Evolutionary conservation across 2,888 invertebrate genomes (phyloP), one percentile per base, ranked within the genome.

Genomic region (Tricholauxania praeusta): DNA sequence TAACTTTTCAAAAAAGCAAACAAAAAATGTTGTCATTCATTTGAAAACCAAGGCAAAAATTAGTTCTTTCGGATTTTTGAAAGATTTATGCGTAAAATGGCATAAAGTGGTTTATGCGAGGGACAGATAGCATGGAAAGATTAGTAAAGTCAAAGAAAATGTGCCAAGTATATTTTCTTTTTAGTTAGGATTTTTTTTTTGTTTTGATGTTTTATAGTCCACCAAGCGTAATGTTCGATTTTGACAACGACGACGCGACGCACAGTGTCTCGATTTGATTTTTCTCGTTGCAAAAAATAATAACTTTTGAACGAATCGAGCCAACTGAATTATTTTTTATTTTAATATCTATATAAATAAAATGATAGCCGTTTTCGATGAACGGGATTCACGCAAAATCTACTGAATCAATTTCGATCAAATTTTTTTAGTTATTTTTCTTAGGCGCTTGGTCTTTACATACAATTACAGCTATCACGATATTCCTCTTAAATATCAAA

Each of bases 111-210:
- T 64, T 5, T 51, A 57, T 47, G 49, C 52, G 69, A 63, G 51
- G 19, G 14, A 32, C 32, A 47, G 71, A 63, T 67, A 71, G 62
- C 68, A 73, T 70, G 28, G 2, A 28, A 28, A 28, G 28, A 28
- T 75, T 66, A 73, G 59, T 63, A 15, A n/a, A 51, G 55, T 57
- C 52, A 52, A 19, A 49, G 48, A 57, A 68, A 70, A 62, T 47
- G 67, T 73, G 73, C 73, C 73, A 75, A 73, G 72, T 69, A 22
- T 48, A 39, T 60, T 39, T 53, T 65, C 22, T 64, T 17, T 19
- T 14, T 48, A 28, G 4, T 28, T 3, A 3, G 4, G 22, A 22
- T 22, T 22, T 22, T 32, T 28, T 15, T 22, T 15, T 59, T 22
- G 1, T 59, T 22, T 59, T 59, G 62, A n/a, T 32, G 8, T 62